Evolutionary conservation across 1,140 invertebrate genomes (phyloP).

Genomic region (Agraylea sexmaculata): DNA sequence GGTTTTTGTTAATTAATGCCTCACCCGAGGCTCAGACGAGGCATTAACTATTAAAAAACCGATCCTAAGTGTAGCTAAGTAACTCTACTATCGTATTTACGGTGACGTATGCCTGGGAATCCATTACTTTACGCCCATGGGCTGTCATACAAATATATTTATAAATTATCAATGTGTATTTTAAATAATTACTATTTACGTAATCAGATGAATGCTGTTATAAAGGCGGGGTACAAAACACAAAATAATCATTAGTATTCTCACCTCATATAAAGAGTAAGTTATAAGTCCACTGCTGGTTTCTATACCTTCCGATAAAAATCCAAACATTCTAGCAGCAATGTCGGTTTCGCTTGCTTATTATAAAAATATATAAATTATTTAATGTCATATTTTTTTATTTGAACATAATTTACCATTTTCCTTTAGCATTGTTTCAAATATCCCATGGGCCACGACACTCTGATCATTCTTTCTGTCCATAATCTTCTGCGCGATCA

Average conservation of each 20-base stretch:
- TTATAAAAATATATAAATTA: slow-evolving; percentile 1
- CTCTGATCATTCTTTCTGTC: slow-evolving; percentile 10
- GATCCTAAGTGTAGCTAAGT: too few species aligned
- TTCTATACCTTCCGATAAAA: slow-evolving; percentile 17
- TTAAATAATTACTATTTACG: too few species aligned
- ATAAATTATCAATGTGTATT: not conserved
- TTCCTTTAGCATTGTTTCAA: slow-evolving; percentile 14
- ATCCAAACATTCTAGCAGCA: slow-evolving; percentile 12
- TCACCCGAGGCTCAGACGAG: too few species aligned
- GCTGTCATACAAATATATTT: too few species aligned
- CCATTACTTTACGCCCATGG: too few species aligned
- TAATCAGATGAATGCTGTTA: too few species aligned
- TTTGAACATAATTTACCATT: slow-evolving; percentile 5
- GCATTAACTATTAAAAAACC: too few species aligned
- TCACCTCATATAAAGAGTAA: slow-evolving; percentile 16
- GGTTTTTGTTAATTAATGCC: too few species aligned
- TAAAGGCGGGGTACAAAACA: too few species aligned
- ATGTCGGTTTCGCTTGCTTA: slow-evolving; percentile 5
- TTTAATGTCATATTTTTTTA: slow-evolving; percentile 1
- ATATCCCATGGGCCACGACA: slow-evolving; percentile 10
- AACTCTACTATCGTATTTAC: too few species aligned
- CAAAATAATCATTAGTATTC: too few species aligned
- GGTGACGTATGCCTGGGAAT: too few species aligned
- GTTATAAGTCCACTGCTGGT: slow-evolving; percentile 15
- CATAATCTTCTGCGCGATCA: slow-evolving; percentile 11